A percentile compares a stretch with the other conserved stretches of the same genome.
Evolutionary conservation across 2,888 invertebrate genomes (phyloP).

Genomic region (Gerosis bhagava): DNA sequence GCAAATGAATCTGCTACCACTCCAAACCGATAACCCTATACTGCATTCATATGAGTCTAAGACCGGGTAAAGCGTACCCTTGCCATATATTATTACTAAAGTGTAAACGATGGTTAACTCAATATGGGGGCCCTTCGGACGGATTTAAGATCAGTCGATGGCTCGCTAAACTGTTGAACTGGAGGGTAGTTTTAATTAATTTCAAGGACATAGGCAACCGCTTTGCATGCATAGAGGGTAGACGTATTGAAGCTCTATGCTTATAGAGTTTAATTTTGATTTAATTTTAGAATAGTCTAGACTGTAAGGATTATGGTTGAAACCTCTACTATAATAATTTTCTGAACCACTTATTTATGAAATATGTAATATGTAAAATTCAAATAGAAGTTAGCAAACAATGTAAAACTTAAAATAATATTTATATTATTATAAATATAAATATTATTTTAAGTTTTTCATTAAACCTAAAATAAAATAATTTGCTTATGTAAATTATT

Average conservation of each 20-base stretch:
- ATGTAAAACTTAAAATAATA: too few species aligned
- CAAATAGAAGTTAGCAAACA: too few species aligned
- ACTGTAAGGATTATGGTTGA: neutral
- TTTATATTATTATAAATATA: too few species aligned
- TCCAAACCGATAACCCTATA: conserved; percentile 55
- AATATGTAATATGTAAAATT: too few species aligned
- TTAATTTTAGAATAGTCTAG: conserved; percentile 21
- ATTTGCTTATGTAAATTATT: too few species aligned
- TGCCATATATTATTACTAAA: conserved; percentile 72
- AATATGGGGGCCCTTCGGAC: conserved; percentile 62
- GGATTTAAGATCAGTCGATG: conserved; percentile 73
- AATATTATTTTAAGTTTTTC: too few species aligned
- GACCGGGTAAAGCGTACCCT: conserved; percentile 45
- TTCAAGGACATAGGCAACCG: conserved; percentile 41
- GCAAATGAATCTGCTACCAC: conserved; percentile 36
- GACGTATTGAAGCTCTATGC: conserved; percentile 3
- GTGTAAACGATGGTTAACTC: conserved; percentile 71
- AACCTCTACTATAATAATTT: neutral
- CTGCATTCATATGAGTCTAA: conserved; percentile 52
- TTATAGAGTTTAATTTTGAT: conserved; percentile 8
- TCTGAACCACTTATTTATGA: too few species aligned
- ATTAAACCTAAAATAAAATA: too few species aligned
- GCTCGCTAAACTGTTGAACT: conserved; percentile 56
- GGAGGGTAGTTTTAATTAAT: conserved; percentile 70
- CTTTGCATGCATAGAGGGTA: conserved; percentile 16